Percentiles rank a stretch among this genome's conserved stretches.
These are phyloP conservation scores for Channa striata DNA, from an alignment of 2,797 vertebrate species.

Conservation along the genomic window DNA sequence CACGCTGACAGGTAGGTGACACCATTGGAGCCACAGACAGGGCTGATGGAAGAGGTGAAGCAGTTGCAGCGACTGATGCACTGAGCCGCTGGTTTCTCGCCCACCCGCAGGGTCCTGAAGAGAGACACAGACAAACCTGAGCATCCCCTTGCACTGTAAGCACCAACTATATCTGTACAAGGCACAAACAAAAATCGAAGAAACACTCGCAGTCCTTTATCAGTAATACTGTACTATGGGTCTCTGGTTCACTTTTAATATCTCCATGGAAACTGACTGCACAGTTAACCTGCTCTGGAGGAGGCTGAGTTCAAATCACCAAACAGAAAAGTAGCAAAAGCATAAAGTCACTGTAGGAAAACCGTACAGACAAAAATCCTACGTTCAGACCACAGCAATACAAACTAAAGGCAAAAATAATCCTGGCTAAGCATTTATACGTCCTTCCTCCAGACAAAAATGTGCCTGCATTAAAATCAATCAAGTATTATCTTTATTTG, in stretches of 20 bases:
- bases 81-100: slow-evolving; percentile 87
- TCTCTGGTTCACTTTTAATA: slow-evolving; percentile 41
- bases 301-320: slow-evolving; percentile 13
- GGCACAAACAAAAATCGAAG: slow-evolving; percentile 21
- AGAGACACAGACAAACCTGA: slow-evolving; percentile 40
- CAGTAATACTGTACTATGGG: not conserved
- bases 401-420: not conserved
- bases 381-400: not conserved
- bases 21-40: slow-evolving; percentile 94
- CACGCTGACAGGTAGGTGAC: slow-evolving; percentile 97
- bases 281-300: slow-evolving; percentile 18
- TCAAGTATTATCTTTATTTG: no score
- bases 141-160: not conserved
- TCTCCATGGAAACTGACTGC: slow-evolving; percentile 62
- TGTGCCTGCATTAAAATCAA: not conserved
- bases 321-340: slow-evolving; percentile 2
- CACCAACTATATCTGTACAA: slow-evolving; percentile 1
- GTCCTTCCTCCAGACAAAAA: not conserved
- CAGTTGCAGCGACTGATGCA: slow-evolving; percentile 96
- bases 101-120: slow-evolving; percentile 78
- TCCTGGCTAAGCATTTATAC: not conserved
- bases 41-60: slow-evolving; percentile 95
- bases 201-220: slow-evolving; percentile 15
- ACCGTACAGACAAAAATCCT: not conserved
- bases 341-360: slow-evolving; percentile 13